Conservation (phyloP, 2,113 vertebrate species). For the Hoplias malabaricus region DNA sequence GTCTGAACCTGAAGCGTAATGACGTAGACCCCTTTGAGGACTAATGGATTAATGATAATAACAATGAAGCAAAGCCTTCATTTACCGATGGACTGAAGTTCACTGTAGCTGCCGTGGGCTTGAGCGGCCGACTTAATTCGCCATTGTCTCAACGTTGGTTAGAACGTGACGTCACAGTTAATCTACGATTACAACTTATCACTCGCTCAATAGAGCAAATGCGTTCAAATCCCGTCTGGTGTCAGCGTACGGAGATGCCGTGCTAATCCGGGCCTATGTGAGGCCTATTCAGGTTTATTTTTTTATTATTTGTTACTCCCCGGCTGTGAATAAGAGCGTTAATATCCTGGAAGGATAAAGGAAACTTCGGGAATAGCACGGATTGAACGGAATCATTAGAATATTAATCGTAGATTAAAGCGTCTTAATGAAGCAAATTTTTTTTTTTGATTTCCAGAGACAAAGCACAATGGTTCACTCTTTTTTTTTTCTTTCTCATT, state of each 20-base stretch:
- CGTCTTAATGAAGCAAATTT: slow-evolving; percentile 70
- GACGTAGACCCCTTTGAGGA: too few species aligned
- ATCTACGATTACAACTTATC: slow-evolving; percentile 71
- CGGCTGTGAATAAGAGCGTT: slow-evolving; percentile 59
- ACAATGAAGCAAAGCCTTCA: background rate
- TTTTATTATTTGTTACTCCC: slow-evolving; percentile 45
- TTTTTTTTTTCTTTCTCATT: too few species aligned
- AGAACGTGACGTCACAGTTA: slow-evolving; percentile 63
- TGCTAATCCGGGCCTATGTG: slow-evolving; percentile 63
- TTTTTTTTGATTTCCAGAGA: slow-evolving; percentile 74
- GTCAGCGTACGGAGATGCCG: slow-evolving; percentile 64
- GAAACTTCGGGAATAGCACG: slow-evolving; percentile 58
- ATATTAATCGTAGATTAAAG: slow-evolving; percentile 78
- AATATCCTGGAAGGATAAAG: slow-evolving; percentile 54
- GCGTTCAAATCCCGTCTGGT: slow-evolving; percentile 70
- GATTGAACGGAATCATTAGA: slow-evolving; percentile 74
- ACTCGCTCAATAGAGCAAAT: slow-evolving; percentile 64
- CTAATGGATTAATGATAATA: too few species aligned
- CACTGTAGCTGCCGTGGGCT: background rate
- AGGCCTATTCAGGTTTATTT: slow-evolving; percentile 55
- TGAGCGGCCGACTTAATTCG: slow-evolving; percentile 47
- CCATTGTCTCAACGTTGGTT: slow-evolving; percentile 50
- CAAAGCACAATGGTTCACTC: slow-evolving; percentile 67
- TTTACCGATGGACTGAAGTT: background rate
- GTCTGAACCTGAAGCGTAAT: too few species aligned